These are phyloP conservation scores for Verasper variegatus DNA, from an alignment of 2,113 vertebrate species.

Conservation along the genomic window DNA sequence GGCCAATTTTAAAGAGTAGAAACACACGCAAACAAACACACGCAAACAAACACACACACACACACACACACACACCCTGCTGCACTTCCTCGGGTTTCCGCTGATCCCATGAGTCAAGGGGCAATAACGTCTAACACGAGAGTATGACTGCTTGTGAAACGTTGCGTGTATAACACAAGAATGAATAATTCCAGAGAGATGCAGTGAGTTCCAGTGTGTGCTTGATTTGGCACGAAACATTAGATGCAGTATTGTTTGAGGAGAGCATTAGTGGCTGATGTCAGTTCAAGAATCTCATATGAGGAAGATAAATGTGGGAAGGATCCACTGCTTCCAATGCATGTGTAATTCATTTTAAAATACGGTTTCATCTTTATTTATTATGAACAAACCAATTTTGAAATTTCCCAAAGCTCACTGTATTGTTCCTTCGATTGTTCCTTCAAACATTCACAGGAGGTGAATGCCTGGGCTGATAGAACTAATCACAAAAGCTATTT, in stretches of 20 bases:
- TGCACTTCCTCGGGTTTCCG: constrained; percentile 65
- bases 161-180: background rate
- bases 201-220: background rate
- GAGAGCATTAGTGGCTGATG: background rate
- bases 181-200: background rate
- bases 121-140: constrained; percentile 11
- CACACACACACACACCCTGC: constrained; percentile 31
- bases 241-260: background rate
- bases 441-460: background rate
- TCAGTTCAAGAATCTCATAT: background rate
- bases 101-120: constrained; percentile 24
- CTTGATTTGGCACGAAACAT: constrained; percentile 8
- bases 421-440: background rate
- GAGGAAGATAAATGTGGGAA: background rate
- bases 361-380: background rate
- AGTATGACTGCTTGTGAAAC: constrained; percentile 3
- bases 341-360: no score
- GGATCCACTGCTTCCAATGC: background rate
- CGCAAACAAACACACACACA: constrained; percentile 19
- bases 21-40: constrained; percentile 36
- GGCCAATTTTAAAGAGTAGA: constrained; percentile 16
- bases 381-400: background rate
- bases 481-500: background rate
- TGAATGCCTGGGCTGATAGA: background rate
- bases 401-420: background rate